Base-by-base conservation (phyloP, 1,140 invertebrate species). In the Cydia fagiglandana region DNA sequence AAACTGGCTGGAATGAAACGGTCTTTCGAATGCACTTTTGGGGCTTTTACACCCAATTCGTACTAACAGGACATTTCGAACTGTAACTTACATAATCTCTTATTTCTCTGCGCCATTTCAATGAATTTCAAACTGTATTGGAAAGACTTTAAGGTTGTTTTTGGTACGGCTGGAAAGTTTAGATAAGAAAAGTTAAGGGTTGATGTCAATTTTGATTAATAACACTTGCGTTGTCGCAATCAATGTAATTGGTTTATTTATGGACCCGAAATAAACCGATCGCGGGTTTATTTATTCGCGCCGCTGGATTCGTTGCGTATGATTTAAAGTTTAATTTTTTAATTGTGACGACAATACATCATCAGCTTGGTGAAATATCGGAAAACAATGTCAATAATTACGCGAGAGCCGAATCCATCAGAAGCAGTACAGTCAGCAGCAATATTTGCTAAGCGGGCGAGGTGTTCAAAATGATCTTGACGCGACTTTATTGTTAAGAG, bases 221-320 rank as follows among this genome's bases (percentile, higher is more conserved):
- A 80, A 81, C 64, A 68, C 77, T 83, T 83, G 81, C 76, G 77
- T 83, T 77, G 81, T 81, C 86, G 84, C 84, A 87, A 87, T 88
- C 81, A 87, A 79, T 85, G 86, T 85, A 88, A 89, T 87, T 89
- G 85, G 78, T 82, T 83, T 80, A 77, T 70, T 70, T 70, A 70
- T 70, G 30, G 41, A 10, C 66, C 30, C 30, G 64, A 68, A 68
- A 68, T 34, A 34, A 68, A 64, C 61, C 13, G 66, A 68, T 15
- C 15, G 34, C 12, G 9, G 64, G 15, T 61, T 70, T 70, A 70
- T 38, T 38, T 17, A 34, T 38, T 34, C 38, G 64, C 64, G 15
- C 28, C 53, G 56, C 56, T 61, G 53, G 53, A 24, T 24, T 61
- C 56, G 20, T 24, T 7, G 53, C 53, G 53, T 56, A 56, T 56